Base-by-base conservation (phyloP, 2,797 vertebrate species). In the Clamator glandarius region DNA sequence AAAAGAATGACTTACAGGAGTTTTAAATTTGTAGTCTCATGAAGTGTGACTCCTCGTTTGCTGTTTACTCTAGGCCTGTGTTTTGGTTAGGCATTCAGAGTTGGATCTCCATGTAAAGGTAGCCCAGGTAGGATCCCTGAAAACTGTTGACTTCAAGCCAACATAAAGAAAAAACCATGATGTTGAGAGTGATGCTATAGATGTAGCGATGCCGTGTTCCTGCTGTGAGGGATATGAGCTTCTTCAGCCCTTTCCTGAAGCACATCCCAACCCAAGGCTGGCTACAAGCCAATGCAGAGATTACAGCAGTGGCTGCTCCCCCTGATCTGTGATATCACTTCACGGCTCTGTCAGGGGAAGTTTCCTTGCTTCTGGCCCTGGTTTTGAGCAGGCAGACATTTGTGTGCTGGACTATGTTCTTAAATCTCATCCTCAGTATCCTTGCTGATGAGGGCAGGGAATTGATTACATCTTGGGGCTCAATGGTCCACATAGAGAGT, bases 401-500 rank as follows among this genome's bases (percentile, higher is more conserved):
- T 8, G 5, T 5, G 5, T 75, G 16, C 35, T 76, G 1, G 59
- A 52, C 4, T 11, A 7, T 35, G 58, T 14, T 39, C 26, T 79
- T 57, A 61, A 16, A 68, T 52, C 57, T 80, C 16, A 7, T 36
- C 11, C 15, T 79, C 26, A 28, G 20, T 33, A 10, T 77, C 46
- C 46, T 58, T 3, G 2, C 24, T 36, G 66, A 51, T 1, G 21
- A 62, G 20, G n/a, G 28, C 28, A 73, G 24, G 29, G 26, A 90
- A 20, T 42, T 26, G 1, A 11, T 70, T 51, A 19, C 0, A 2
- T 13, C 35, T 68, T 2, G 1, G n/a, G 19, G 15, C 36, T 77
- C 26, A 8, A 13, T 13, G 57, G 28, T 81, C 11, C 54, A 55
- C 1, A 1, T 24, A 69, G 55, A 41, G 55, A 44, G 3, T 2